Conservation (phyloP, 2,113 vertebrate species). For the Uria aalge region DNA sequence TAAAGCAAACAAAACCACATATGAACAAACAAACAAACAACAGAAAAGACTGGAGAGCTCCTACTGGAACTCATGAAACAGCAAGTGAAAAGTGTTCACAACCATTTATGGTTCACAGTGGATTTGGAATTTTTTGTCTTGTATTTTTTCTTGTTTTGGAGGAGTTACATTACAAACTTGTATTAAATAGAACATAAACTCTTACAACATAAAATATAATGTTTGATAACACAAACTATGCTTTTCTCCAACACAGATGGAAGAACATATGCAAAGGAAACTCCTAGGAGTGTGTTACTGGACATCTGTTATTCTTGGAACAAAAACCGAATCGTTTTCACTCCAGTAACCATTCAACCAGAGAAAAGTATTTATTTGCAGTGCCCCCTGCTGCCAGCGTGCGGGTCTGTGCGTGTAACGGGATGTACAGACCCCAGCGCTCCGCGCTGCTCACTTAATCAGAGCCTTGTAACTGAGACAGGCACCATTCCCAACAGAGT, state of each 20-base stretch:
- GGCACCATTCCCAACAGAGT: not conserved
- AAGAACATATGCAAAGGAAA: conserved; percentile 77
- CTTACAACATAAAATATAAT: conserved; percentile 71
- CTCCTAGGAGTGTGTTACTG: conserved; percentile 67
- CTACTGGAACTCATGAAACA: not conserved
- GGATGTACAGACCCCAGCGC: not conserved
- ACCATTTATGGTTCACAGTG: not conserved
- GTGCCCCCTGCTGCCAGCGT: conserved; percentile 67
- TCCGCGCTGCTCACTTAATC: not conserved
- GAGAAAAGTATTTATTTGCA: not conserved
- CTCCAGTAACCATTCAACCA: not conserved
- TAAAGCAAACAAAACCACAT: not conserved
- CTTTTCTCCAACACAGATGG: conserved; percentile 81
- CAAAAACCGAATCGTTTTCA: not conserved
- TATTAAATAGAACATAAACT: conserved; percentile 66
- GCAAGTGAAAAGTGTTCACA: not conserved
- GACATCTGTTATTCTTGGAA: conserved; percentile 77
- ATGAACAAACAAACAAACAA: not conserved
- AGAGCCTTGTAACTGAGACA: fast-evolving
- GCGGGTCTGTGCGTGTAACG: not conserved
- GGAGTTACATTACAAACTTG: conserved; percentile 10
- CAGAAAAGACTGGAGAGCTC: not conserved
- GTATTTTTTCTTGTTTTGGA: not conserved
- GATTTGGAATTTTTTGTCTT: not conserved
- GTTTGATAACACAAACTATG: conserved; percentile 78